These are phyloP conservation scores for Dichetophora obliterata DNA, from an alignment of 2,888 invertebrate species.

Conservation along the genomic window DNA sequence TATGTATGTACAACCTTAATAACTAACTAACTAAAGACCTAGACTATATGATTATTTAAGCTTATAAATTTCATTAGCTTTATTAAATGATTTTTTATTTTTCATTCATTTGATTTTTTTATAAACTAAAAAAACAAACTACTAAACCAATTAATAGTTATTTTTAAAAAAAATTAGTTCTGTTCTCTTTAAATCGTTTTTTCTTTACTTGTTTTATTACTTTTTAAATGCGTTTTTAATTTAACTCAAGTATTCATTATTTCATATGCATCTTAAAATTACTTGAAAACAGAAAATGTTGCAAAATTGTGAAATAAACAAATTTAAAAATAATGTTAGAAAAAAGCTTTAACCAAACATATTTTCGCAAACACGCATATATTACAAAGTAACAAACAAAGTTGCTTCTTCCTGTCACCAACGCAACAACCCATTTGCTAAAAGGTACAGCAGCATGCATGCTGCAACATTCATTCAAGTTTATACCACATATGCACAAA, in stretches of 20 bases:
- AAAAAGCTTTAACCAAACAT: not conserved
- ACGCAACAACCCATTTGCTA: not conserved
- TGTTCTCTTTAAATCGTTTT: slow-evolving; percentile 1
- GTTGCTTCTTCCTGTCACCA: not conserved
- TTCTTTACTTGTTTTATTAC: not conserved
- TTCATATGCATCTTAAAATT: slow-evolving; percentile 33
- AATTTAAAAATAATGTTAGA: slow-evolving; percentile 8
- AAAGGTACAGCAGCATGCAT: not conserved
- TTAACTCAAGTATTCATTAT: slow-evolving; percentile 30
- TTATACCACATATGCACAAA: slow-evolving; percentile 2
- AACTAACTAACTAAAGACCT: slow-evolving; percentile 37
- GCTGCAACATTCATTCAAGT: not conserved
- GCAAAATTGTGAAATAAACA: not conserved
- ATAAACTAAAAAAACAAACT: not conserved
- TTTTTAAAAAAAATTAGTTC: slow-evolving; percentile 7
- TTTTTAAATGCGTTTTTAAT: slow-evolving; percentile 30
- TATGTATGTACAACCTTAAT: slow-evolving; percentile 40
- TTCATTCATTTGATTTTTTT: slow-evolving; percentile 49
- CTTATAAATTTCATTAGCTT: slow-evolving; percentile 37
- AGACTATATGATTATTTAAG: slow-evolving; percentile 38
- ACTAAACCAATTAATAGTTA: not conserved
- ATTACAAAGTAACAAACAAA: slow-evolving; percentile 17
- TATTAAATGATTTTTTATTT: slow-evolving; percentile 25
- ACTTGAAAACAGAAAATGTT: slow-evolving; percentile 14
- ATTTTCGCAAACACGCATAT: slow-evolving; percentile 1